These are phyloP conservation scores for Phacellophora camtschatica DNA, from an alignment of 30 jellyfish, hydroid and myxozoan species.

Conservation along the genomic window DNA sequence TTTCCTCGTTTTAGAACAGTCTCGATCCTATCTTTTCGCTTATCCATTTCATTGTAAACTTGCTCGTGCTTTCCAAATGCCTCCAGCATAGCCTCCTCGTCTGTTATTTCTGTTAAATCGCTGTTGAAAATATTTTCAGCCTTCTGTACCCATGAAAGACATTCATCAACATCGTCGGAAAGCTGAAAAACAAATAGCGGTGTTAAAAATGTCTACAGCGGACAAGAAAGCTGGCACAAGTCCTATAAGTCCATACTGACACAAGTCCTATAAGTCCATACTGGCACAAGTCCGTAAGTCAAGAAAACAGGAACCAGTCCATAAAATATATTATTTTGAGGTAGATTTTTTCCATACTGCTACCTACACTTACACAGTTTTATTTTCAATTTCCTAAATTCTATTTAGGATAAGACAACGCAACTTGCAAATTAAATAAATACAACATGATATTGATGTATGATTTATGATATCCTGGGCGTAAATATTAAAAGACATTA, in stretches of 20 bases:
- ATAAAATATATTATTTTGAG: too few species aligned
- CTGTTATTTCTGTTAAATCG: conserved; percentile 58
- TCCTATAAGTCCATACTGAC: too few species aligned
- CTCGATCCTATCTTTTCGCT: conserved; percentile 43
- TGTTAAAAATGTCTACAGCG: not conserved
- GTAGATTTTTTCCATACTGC: too few species aligned
- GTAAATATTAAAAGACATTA: not conserved
- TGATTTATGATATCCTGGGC: too few species aligned
- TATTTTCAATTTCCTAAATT: too few species aligned
- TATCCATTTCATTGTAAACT: conserved; percentile 52
- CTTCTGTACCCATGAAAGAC: conserved; percentile 60
- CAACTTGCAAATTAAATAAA: not conserved
- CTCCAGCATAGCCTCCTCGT: conserved; percentile 70
- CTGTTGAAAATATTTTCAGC: conserved; percentile 54
- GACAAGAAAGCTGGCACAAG: not conserved
- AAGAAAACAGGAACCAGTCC: too few species aligned
- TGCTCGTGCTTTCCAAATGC: conserved; percentile 67
- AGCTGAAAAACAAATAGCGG: conserved; percentile 1
- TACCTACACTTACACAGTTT: too few species aligned
- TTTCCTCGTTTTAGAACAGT: conserved; percentile 54
- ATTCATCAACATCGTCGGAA: conserved; percentile 37
- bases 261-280: too few species aligned
- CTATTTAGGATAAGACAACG: too few species aligned
- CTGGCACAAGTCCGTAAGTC: too few species aligned
- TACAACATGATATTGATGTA: too few species aligned